Percentiles rank a stretch among this genome's conserved stretches.
These are phyloP conservation scores for Cephalopachus bancanus DNA, from an alignment of 2,797 vertebrate species.

Conservation along the genomic window DNA sequence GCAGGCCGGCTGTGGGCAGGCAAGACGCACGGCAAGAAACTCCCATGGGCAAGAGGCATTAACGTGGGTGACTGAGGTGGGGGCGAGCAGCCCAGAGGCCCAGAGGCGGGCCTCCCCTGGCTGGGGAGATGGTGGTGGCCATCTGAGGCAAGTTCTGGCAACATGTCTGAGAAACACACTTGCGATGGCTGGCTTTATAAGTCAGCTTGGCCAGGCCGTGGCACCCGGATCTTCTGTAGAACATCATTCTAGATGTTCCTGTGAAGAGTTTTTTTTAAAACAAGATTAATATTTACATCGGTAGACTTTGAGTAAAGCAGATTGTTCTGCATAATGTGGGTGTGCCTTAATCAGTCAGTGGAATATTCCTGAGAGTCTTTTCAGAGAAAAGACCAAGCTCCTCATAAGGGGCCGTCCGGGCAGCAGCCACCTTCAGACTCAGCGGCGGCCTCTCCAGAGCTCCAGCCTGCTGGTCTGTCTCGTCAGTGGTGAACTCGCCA, in stretches of 20 bases:
- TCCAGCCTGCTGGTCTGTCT: background rate
- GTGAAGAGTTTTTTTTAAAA: constrained; percentile 5
- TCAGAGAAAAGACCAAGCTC: background rate
- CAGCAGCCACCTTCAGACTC: background rate
- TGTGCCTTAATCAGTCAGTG: background rate
- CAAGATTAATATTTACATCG: background rate
- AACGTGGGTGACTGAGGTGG: background rate
- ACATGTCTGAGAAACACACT: background rate
- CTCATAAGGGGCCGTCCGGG: background rate
- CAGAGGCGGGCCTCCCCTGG: background rate
- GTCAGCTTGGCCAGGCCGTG: background rate
- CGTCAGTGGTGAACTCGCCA: background rate
- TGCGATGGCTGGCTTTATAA: background rate
- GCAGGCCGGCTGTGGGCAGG: background rate
- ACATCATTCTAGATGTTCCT: background rate
- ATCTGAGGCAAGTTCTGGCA: background rate
- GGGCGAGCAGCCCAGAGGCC: background rate
- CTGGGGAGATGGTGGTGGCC: background rate
- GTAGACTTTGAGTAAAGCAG: background rate
- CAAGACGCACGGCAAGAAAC: background rate
- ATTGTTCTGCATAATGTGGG: background rate
- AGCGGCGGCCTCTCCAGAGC: background rate
- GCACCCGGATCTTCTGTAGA: background rate
- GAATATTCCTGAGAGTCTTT: background rate
- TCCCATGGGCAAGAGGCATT: background rate